Evolutionary conservation across 2,797 vertebrate species (phyloP), one percentile per base, ranked within the genome.

Genomic region (Typhlichthys subterraneus): DNA sequence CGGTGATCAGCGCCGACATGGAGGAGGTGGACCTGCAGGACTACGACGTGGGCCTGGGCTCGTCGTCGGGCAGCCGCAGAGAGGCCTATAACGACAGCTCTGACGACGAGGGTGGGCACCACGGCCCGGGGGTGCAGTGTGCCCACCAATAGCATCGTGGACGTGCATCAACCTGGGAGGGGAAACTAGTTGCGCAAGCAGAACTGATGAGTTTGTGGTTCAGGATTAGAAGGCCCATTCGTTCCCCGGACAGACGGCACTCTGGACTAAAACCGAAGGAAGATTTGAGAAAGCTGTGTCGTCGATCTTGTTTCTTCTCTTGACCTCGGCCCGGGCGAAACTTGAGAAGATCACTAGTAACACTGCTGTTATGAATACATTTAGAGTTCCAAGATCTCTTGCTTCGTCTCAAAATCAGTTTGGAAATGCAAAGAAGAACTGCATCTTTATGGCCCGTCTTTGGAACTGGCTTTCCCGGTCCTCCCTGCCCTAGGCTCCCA

Each of bases 21-120:
- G 98, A 99, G 75, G 97, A 99, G 69, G 98, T 98, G 29, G 98
- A 99, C 81, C 94, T 99, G 81, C 96, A 99, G 79, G 97, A 99
- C 69, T 98, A 96, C 17, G 95, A 99, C 67, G 91, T 85, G 70
- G 96, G 94, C 82, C 94, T 94, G 81, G 92, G 96, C 84, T 95
- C 95, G 0, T 86, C 95, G 7, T 92, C 95, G 12, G 93, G 97
- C 3, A 90, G 94, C 81, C 94, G 97, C 73, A 94, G 96, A n/a
- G 97, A 98, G 86, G 97, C 96, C 38, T 99, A 99, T 81, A 95
- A 99, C 0, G 96, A 99, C 91, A 98, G 97, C 85, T 98, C 96
- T 0, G 97, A 99, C 23, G 97, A 99, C 38, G 97, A 99, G 82
- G 89, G 93, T 0, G 92, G 96, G 66, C 97, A 96, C 76, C 96